Evolutionary conservation across 2,113 vertebrate species (phyloP), one percentile per base, ranked within the genome.

Genomic region (Lampris megalopsis): DNA sequence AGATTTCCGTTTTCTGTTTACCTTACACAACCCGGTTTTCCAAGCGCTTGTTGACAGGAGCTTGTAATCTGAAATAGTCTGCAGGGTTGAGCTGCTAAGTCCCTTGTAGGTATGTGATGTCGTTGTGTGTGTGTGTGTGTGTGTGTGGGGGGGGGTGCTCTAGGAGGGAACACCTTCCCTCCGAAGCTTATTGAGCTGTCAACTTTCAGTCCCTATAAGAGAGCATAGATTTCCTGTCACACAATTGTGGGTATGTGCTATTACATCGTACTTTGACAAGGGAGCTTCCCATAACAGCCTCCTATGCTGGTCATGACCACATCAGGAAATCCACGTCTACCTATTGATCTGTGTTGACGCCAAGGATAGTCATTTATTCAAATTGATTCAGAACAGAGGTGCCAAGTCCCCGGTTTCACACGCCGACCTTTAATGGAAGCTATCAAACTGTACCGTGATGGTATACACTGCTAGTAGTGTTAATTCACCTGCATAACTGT

Each of bases 151-250:
- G 2, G 42, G 66, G 60, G 43, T 64, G 35, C 60, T 63, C 53
- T 45, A 71, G 59, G 84, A 75, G 37, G 58, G 68, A 73, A 69
- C 78, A 63, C 70, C 81, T 80, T 61, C 71, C 65, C 41, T 74
- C 64, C 59, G 42, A 74, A 86, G 86, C 85, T 88, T 88, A 90
- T 88, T 84, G 91, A 91, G 92, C 90, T 86, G 90, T 89, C 92
- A 87, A 84, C 68, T 86, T 89, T 87, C 84, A 81, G 70, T 84
- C 59, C 11, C 73, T 59, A 80, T 89, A 80, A 63, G 52, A 72
- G 65, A 2, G 35, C 80, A 91, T 86, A 86, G 92, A 92, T 90
- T 90, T 87, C 67, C 86, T 66, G 86, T 87, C 91, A 88, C 79
- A 82, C 49, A 61, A 82, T 67, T 3, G 10, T 59, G 79, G 57